Evolutionary conservation across 2,888 invertebrate genomes (phyloP).

Genomic region (Calliopum simillimum): DNA sequence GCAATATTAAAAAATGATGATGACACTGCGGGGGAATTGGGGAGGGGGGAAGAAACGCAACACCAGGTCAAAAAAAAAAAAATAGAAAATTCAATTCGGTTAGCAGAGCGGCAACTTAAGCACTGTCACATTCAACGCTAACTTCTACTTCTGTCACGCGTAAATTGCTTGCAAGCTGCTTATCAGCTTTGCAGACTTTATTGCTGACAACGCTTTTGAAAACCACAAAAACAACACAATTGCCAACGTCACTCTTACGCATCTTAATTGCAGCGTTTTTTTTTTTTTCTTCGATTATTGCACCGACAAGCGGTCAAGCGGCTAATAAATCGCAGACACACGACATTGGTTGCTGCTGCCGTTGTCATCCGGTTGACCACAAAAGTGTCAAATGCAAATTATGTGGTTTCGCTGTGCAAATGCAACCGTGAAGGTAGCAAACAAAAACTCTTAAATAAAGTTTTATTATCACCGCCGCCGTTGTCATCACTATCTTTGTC

Average conservation of each 20-base stretch:
- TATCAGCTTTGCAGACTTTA: constrained; percentile 14
- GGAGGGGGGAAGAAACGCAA: too few relatives aligned
- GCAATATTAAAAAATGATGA: too few relatives aligned
- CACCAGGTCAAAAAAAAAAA: too few relatives aligned
- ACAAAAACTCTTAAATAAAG: background rate
- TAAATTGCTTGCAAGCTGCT: too few relatives aligned
- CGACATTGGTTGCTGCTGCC: background rate
- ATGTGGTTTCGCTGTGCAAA: background rate
- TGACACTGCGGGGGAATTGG: too few relatives aligned
- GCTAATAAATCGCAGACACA: too few relatives aligned
- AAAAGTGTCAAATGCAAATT: background rate
- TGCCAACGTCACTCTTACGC: background rate
- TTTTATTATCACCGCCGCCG: background rate
- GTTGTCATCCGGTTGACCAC: too few relatives aligned
- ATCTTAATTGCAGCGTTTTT: constrained; percentile 18
- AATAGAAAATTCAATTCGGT: too few relatives aligned
- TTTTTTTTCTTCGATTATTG: background rate
- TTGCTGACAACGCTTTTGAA: background rate
- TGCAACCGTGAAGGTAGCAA: background rate
- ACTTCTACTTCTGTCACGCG: too few relatives aligned
- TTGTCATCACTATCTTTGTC: background rate
- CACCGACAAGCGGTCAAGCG: background rate
- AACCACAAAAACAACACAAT: background rate
- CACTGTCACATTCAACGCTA: too few relatives aligned
- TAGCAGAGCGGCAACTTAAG: too few relatives aligned